Conservation (phyloP, 1,140 invertebrate species). For the Drosophila prosaltans region DNA sequence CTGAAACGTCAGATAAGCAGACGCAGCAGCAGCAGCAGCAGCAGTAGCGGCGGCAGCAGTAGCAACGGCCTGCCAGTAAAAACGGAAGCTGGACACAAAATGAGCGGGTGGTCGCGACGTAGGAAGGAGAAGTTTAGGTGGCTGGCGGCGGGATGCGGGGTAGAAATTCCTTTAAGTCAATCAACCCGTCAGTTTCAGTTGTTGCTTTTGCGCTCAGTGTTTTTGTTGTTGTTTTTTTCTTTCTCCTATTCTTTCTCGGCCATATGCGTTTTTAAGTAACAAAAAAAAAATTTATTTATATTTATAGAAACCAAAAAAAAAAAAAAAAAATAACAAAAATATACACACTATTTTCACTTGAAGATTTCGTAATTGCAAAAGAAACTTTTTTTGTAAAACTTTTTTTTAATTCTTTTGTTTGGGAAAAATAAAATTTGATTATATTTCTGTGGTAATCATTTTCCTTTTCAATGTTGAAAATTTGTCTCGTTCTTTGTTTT, state of each 20-base stretch:
- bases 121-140: neutral
- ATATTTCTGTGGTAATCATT: conserved; percentile 3
- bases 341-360: conserved; percentile 43
- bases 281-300: conserved; percentile 36
- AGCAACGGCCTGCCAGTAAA: neutral
- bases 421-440: neutral
- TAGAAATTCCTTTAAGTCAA: conserved; percentile 72
- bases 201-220: conserved; percentile 47
- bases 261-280: conserved; percentile 20
- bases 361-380: conserved; percentile 57
- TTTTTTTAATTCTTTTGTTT: neutral
- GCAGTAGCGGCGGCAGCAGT: neutral
- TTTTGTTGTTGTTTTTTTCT: conserved; percentile 19
- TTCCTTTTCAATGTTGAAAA: neutral
- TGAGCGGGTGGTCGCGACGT: neutral
- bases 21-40: neutral
- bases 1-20: conserved; percentile 53
- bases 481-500: neutral
- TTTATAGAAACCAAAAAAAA: conserved; percentile 64
- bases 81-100: conserved; percentile 12
- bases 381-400: conserved; percentile 4
- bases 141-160: neutral
- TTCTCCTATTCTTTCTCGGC: conserved; percentile 32
- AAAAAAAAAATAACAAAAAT: conserved; percentile 29
- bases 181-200: conserved; percentile 68